Conservation (phyloP, 1,140 invertebrate species). For the Charaxes varanes region DNA sequence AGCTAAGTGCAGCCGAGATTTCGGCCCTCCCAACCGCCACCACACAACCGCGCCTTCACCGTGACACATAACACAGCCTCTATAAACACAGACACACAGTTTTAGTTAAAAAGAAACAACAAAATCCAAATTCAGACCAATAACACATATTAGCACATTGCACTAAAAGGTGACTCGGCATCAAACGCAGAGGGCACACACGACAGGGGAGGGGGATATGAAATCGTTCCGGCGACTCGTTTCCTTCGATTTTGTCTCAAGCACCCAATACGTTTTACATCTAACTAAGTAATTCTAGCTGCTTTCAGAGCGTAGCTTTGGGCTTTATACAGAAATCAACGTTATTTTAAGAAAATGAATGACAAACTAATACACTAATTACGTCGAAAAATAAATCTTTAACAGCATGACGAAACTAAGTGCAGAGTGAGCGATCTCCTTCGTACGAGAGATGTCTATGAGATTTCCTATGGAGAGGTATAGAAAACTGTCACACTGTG, state of each 20-base stretch:
- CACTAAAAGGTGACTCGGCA: conserved; percentile 57
- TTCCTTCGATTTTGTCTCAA: too few relatives aligned
- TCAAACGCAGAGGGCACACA: conserved; percentile 49
- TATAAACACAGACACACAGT: conserved; percentile 69
- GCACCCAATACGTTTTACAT: conserved; percentile 33
- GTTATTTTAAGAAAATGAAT: conserved; percentile 57
- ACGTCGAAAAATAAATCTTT: conserved; percentile 64
- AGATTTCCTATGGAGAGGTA: too few relatives aligned
- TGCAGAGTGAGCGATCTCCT: conserved; percentile 66
- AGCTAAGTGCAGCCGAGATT: not conserved
- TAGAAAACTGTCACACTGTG: too few relatives aligned
- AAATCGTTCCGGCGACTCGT: too few relatives aligned
- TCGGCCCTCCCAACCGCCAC: conserved; percentile 38
- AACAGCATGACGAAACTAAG: conserved; percentile 72
- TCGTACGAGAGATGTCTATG: too few relatives aligned
- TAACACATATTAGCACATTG: conserved; percentile 73
- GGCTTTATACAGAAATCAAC: conserved; percentile 63
- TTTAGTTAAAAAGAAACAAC: conserved; percentile 70
- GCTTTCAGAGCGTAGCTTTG: conserved; percentile 42
- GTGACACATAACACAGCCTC: conserved; percentile 57
- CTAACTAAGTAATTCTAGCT: conserved; percentile 34
- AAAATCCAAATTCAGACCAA: conserved; percentile 70
- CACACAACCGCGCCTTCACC: conserved; percentile 45
- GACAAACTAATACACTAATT: conserved; percentile 69
- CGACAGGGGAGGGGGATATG: too few relatives aligned